phyloP scores from a whole-genome alignment of 1,140 invertebrate species.

The Bactericera cockerelli region DNA sequence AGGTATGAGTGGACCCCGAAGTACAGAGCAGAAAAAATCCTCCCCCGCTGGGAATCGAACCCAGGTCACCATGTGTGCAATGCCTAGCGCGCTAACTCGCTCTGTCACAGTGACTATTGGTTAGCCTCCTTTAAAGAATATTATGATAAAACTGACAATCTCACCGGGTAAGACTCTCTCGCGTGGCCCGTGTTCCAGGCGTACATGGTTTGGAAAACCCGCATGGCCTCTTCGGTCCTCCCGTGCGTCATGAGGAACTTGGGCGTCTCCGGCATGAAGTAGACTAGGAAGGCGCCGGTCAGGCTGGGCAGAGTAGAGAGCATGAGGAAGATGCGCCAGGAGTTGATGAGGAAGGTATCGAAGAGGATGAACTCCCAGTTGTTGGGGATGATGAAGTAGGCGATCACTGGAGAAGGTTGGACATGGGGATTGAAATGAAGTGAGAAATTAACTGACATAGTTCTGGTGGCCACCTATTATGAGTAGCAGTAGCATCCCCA shows the following conservation, averaged over 20 bases:
- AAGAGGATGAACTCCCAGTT: constrained; percentile 8
- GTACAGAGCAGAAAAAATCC: too few relatives aligned
- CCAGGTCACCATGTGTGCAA: too few relatives aligned
- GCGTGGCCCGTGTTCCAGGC: constrained; percentile 58
- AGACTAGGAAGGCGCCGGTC: constrained; percentile 59
- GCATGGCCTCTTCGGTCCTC: constrained; percentile 56
- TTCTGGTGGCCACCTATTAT: too few relatives aligned
- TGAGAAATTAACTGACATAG: too few relatives aligned
- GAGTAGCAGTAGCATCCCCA: too few relatives aligned
- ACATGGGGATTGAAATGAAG: too few relatives aligned
- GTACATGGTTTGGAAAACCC: constrained; percentile 64
- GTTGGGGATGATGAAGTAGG: constrained; percentile 36
- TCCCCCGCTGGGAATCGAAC: too few relatives aligned
- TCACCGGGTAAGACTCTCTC: constrained; percentile 30
- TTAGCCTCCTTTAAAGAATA: too few relatives aligned
- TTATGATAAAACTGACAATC: too few relatives aligned
- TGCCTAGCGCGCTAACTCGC: too few relatives aligned
- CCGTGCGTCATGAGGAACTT: constrained; percentile 69
- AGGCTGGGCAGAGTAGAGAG: constrained; percentile 75
- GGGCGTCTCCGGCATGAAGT: constrained; percentile 81
- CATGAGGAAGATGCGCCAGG: constrained; percentile 79
- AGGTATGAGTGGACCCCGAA: too few relatives aligned
- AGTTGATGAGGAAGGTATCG: constrained; percentile 57
- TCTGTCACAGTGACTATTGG: too few relatives aligned
- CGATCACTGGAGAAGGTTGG: constrained; percentile 38